Evolutionary conservation across 2,888 invertebrate species (phyloP).

Genomic region (Fissipunctia ypsillon): DNA sequence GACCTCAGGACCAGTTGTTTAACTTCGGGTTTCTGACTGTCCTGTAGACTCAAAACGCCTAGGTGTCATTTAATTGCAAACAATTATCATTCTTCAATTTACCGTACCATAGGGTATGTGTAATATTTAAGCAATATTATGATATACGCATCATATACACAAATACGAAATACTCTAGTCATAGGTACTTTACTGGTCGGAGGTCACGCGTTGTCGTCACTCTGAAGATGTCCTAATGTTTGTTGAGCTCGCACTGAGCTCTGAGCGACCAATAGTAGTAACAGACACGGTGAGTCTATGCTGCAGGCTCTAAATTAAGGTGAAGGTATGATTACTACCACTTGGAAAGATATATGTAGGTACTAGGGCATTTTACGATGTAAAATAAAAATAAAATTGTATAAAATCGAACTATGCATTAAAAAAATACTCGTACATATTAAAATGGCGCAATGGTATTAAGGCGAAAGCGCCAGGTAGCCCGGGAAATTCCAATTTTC

Average conservation of each 20-base stretch:
- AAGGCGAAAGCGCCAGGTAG: no score
- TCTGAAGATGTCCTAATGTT: constrained; percentile 28
- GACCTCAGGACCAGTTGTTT: not conserved
- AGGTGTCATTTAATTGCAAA: not conserved
- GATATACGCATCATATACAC: not conserved
- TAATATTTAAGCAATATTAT: constrained; percentile 9
- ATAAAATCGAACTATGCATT: not conserved
- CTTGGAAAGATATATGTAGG: not conserved
- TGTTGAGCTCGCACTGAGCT: constrained; percentile 6
- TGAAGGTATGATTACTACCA: constrained; percentile 16
- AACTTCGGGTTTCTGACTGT: not conserved
- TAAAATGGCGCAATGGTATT: not conserved
- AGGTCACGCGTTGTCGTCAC: constrained; percentile 20
- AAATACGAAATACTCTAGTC: not conserved
- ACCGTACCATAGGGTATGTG: not conserved
- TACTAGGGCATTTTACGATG: not conserved
- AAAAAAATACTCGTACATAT: not conserved
- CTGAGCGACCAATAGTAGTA: not conserved
- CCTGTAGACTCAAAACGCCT: not conserved
- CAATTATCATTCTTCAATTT: not conserved
- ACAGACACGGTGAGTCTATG: not conserved
- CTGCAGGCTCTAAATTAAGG: constrained; percentile 5
- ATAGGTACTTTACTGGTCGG: not conserved
- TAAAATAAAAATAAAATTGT: not conserved
- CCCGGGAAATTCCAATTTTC: no score